Conservation (phyloP, 2,113 vertebrate species). For the Onychostoma macrolepis region DNA sequence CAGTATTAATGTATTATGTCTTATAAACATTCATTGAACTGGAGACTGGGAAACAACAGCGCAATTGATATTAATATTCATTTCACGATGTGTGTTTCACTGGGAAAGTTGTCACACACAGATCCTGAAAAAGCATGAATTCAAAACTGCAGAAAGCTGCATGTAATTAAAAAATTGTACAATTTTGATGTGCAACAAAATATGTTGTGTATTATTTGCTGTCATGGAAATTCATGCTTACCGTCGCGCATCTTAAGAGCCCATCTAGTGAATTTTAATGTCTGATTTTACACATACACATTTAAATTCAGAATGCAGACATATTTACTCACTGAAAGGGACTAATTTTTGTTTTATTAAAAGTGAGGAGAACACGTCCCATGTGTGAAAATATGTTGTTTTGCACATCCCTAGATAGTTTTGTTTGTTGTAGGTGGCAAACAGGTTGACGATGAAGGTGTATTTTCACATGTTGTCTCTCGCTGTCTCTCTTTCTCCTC, state of each 20-base stretch:
- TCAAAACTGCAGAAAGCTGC: background rate
- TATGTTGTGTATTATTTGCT: background rate
- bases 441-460: constrained; percentile 35
- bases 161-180: background rate
- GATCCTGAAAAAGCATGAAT: background rate
- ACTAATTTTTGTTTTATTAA: background rate
- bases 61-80: background rate
- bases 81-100: constrained; percentile 9
- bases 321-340: background rate
- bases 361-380: background rate
- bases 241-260: background rate
- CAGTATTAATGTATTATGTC: constrained; percentile 4
- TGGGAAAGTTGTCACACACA: background rate
- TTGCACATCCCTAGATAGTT: background rate
- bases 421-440: background rate
- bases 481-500: constrained; percentile 61
- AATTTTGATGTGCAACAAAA: background rate
- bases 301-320: background rate
- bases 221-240: background rate
- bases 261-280: background rate
- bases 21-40: constrained; percentile 8
- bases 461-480: constrained; percentile 70
- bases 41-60: background rate
- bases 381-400: constrained; percentile 3
- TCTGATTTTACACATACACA: background rate